Base-by-base conservation (phyloP, 1,140 invertebrate genomes). In the Scylla paramamosain region DNA sequence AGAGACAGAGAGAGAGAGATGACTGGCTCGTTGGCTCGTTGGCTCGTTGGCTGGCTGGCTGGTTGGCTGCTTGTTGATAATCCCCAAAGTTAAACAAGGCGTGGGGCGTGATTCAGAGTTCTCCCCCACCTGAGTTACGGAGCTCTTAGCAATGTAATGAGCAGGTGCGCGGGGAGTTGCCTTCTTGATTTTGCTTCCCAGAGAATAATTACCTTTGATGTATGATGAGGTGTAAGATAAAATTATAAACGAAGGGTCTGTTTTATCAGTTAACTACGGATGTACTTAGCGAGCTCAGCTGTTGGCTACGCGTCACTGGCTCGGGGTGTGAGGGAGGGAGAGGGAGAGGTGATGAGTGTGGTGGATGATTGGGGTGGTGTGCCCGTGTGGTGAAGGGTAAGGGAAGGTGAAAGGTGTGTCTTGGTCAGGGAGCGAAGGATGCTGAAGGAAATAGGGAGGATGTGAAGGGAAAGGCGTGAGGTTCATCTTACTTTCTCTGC, bases 141-240 rank as follows among this genome's bases (percentile, higher is more conserved):
- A 20, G 67, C 20, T 77, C 67, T 77, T 77, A 77, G 32, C 86
- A 25, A 29, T 12, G 7, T 88, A 88, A 88, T 88, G 86, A 16
- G 7, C 31, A n/a, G 86, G 29, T 32, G 86, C 28, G 8, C 20
- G 29, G 29, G 29, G 45, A 16, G 31, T 20, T 4, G 14, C 86
- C 32, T 8, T 88, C 32, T 20, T 28, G 31, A 46, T 6, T 45
- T 88, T 88, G n/a, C 28, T 88, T 12, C 45, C 86, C 16, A 7
- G 31, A 88, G 86, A 20, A 88, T 88, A 46, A 88, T 88, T 88
- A 88, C 14, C 29, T 32, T 20, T 88, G 86, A 88, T 88, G 29
- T 16, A 88, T 88, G 86, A 45, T 88, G 86, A 88, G 86, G 86
- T 88, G 86, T 88, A 88, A 88, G 45, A 88, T 88, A 88, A 88